Conservation (phyloP, 2,113 vertebrate species). For the Varanus komodoensis region DNA sequence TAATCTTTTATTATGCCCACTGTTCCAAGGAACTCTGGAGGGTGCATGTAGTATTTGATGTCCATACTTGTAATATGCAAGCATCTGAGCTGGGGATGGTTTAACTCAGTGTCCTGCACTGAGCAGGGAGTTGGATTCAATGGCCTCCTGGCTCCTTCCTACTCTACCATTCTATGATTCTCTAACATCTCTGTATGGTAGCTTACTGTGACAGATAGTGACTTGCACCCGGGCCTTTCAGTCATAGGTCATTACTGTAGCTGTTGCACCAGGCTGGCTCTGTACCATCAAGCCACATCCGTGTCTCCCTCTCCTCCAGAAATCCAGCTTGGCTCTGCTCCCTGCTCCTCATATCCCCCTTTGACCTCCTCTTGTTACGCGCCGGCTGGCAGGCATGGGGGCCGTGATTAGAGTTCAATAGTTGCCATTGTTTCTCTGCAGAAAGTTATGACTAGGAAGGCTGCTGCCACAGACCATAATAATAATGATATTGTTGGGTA, state of each 20-base stretch:
- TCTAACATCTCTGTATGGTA: not conserved
- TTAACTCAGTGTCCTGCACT: too few species aligned
- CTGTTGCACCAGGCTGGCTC: not conserved
- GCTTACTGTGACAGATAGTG: not conserved
- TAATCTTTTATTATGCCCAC: not conserved
- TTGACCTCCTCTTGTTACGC: constrained; percentile 2
- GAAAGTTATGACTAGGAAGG: constrained; percentile 43
- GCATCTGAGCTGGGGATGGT: too few species aligned
- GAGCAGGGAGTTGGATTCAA: too few species aligned
- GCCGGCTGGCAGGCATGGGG: not conserved
- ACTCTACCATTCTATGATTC: too few species aligned
- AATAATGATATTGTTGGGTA: constrained; percentile 52
- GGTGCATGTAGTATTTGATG: not conserved
- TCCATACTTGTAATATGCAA: not conserved
- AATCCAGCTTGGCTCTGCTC: not conserved
- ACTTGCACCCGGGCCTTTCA: not conserved
- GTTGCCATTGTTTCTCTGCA: not conserved
- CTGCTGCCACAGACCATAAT: constrained; percentile 60
- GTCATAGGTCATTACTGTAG: not conserved
- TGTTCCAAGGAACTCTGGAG: not conserved
- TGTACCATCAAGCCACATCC: not conserved
- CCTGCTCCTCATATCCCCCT: not conserved
- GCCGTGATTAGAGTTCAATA: constrained; percentile 8
- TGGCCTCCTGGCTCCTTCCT: too few species aligned
- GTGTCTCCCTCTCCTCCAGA: not conserved